Conservation (phyloP, 2,113 vertebrate species). For the Nannospalax galili region DNA sequence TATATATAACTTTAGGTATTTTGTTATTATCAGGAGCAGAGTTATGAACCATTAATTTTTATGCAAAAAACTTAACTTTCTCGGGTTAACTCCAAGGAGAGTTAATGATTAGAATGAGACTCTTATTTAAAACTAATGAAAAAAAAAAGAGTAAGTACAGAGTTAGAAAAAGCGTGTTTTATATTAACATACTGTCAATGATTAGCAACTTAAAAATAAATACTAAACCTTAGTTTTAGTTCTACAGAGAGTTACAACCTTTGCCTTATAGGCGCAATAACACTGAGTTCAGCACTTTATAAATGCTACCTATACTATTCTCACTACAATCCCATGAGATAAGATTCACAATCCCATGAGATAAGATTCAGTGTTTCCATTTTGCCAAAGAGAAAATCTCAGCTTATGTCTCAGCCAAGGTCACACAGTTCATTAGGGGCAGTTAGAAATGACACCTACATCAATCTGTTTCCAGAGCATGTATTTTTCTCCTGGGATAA, state of each 20-base stretch:
- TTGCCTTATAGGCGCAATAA: not conserved
- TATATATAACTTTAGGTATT: too few species aligned
- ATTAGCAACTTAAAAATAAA: conserved; percentile 45
- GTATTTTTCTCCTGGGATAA: not conserved
- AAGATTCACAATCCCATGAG: not conserved
- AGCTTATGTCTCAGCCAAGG: conserved; percentile 18
- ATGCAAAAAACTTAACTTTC: too few species aligned
- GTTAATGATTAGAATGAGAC: too few species aligned
- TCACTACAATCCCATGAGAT: not conserved
- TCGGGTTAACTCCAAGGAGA: too few species aligned
- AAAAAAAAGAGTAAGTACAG: too few species aligned
- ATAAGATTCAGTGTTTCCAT: not conserved
- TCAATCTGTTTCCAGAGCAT: not conserved
- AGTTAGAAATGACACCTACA: not conserved
- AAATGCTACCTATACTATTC: not conserved
- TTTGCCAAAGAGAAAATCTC: conserved; percentile 30
- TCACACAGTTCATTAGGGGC: not conserved
- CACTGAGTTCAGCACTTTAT: not conserved
- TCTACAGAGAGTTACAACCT: not conserved
- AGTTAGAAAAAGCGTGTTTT: not conserved
- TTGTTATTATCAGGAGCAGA: too few species aligned
- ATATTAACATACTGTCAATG: not conserved
- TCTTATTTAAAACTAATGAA: too few species aligned
- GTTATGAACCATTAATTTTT: too few species aligned
- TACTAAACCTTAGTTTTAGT: not conserved